These are phyloP conservation scores for Epinephelus lanceolatus DNA, from an alignment of 2,113 vertebrate species.

Conservation along the genomic window DNA sequence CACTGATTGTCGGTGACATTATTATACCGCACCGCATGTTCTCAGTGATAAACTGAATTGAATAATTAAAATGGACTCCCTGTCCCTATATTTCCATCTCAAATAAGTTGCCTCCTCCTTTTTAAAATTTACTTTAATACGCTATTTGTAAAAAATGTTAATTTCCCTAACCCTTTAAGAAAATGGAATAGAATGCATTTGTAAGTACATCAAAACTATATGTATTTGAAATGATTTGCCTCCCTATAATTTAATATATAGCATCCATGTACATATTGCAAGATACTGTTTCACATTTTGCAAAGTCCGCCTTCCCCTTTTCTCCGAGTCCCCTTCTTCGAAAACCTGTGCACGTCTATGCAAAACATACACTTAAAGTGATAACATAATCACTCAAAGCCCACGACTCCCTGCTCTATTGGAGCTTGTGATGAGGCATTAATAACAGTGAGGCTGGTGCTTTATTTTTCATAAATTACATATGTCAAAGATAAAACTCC, in stretches of 20 bases:
- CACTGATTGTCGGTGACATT: constrained; percentile 62
- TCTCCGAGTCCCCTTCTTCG: constrained; percentile 27
- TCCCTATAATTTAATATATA: constrained; percentile 33
- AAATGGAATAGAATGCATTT: not conserved
- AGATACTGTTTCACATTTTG: constrained; percentile 41
- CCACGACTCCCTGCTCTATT: constrained; percentile 84
- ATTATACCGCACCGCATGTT: constrained; percentile 58
- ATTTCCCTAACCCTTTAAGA: constrained; percentile 11
- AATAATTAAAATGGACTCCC: constrained; percentile 63
- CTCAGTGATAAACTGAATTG: constrained; percentile 63
- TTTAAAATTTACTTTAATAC: constrained; percentile 3
- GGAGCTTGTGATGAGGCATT: constrained; percentile 87
- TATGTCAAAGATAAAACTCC: constrained; percentile 82
- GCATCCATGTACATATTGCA: not conserved
- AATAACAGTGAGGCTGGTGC: constrained; percentile 77
- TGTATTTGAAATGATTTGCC: constrained; percentile 14
- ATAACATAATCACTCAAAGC: constrained; percentile 86
- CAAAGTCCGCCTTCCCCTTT: constrained; percentile 34
- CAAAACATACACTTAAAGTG: constrained; percentile 84
- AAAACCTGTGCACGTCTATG: constrained; percentile 78
- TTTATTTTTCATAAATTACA: constrained; percentile 86
- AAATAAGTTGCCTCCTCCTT: constrained; percentile 33
- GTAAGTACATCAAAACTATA: constrained; percentile 8
- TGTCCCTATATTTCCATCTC: constrained; percentile 40
- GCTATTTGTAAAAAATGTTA: constrained; percentile 30